A percentile compares a stretch with the other conserved stretches of the same genome.
phyloP scores from a whole-genome alignment of 2,113 vertebrate genomes.

The Spea bombifrons region DNA sequence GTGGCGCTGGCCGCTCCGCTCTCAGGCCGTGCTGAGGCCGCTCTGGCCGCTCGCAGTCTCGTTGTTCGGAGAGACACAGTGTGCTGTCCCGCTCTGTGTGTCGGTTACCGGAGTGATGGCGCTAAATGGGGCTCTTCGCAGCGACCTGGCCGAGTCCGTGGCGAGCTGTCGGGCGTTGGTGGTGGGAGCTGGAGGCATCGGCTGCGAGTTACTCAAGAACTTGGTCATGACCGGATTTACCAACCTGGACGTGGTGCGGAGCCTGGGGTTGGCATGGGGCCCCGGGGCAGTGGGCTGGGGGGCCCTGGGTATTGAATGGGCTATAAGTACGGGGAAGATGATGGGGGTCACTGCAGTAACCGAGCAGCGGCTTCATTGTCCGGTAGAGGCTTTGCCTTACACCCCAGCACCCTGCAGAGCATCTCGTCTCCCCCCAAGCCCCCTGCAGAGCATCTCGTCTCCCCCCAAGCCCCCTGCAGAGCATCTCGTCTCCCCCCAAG shows the following conservation, averaged over 20 bases:
- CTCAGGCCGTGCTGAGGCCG: background rate
- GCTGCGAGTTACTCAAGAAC: slow-evolving; percentile 93
- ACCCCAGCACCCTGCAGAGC: background rate
- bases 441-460: background rate
- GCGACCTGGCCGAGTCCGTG: slow-evolving; percentile 82
- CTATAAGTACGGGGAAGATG: no score
- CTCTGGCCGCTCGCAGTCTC: background rate
- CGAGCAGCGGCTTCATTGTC: no score
- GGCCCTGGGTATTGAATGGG: no score
- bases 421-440: background rate
- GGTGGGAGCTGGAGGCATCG: slow-evolving; percentile 91
- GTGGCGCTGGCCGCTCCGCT: background rate
- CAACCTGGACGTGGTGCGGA: slow-evolving; percentile 87
- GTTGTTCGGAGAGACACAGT: background rate
- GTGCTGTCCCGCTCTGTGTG: slow-evolving; percentile 21
- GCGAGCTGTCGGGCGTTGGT: slow-evolving; percentile 79
- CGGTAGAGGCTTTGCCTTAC: no score
- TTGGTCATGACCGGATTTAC: slow-evolving; percentile 89
- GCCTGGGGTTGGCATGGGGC: background rate
- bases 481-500: background rate
- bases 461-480: background rate
- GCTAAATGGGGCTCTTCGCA: slow-evolving; percentile 75
- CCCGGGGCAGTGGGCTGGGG: background rate
- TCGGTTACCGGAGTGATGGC: slow-evolving; percentile 60
- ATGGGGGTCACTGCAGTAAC: no score